phyloP scores from a whole-genome alignment of 2,797 vertebrate species.

The Ceyx erithaca region DNA sequence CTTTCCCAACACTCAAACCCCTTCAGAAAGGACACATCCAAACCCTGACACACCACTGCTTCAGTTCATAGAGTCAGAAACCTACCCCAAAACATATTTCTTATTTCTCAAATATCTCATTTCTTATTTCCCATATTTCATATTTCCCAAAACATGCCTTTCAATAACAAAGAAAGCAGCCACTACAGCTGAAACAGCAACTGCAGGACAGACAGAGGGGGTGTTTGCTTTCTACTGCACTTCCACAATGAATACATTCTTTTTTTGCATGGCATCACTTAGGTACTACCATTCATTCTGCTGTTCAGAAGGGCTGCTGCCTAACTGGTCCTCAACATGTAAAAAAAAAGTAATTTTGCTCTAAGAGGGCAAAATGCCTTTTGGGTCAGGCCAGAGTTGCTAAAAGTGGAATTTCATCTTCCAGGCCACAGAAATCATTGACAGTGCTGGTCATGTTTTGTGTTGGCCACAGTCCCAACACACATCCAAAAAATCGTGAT shows the following conservation, averaged over 20 bases:
- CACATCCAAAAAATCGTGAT: neutral
- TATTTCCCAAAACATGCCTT: neutral
- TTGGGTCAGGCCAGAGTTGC: neutral
- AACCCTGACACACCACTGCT: neutral
- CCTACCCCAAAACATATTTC: neutral
- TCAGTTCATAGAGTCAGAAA: neutral
- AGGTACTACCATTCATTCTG: neutral
- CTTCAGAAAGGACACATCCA: neutral
- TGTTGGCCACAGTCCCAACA: neutral
- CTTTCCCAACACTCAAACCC: neutral
- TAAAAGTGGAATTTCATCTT: neutral
- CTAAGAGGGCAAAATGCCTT: neutral
- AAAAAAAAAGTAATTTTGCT: neutral
- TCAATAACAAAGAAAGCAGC: neutral
- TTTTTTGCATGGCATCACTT: neutral
- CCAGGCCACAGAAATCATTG: neutral
- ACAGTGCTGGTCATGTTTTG: neutral
- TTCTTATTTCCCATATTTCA: too few relatives aligned
- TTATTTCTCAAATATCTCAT: too few relatives aligned
- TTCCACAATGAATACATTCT: accelerated
- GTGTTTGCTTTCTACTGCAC: neutral
- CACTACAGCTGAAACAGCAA: neutral
- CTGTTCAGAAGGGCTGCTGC: neutral
- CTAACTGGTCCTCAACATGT: neutral
- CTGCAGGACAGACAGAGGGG: accelerated